Evolutionary conservation across 1,140 invertebrate genomes (phyloP), one percentile per base, ranked within the genome.

Genomic region (Drosophila malerkotliana): DNA sequence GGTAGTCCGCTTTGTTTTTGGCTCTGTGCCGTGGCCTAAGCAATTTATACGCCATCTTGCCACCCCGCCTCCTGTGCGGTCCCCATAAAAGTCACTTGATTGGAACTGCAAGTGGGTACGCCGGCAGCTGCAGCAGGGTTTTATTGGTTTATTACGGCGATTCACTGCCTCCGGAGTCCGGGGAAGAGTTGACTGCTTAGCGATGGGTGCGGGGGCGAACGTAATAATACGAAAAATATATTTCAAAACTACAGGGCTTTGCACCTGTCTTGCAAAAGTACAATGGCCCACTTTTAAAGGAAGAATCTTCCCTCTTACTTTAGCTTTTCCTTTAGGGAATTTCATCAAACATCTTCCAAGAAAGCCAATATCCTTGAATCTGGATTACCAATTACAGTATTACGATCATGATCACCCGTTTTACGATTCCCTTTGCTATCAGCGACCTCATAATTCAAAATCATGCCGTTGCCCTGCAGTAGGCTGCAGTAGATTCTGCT

Each of bases 71-170:
- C 34, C 34, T 37, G 34, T 12, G 34, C 34, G 63, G 51, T 63
- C 63, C 78, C 76, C 82, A 87, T 87, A 87, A 87, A 87, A 85
- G 64, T 82, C 78, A 87, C 83, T 87, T 87, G 75, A 87, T 87
- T 87, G 83, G 83, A 88, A 87, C 82, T 88, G 82, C 83, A 78
- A 82, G 78, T 87, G 71, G 78, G 58, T 69, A 62, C 58, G 28
- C 59, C 37, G 15, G 32, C 21, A 37, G 64, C 48, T 26, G 61
- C 24, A 32, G 66, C 52, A 49, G 30, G 32, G 18, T 87, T 87
- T 87, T 88, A 85, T 85, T 87, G 78, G 81, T 87, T 85, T 85
- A 87, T 85, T 85, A 85, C 81, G 78, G 74, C 81, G 75, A 77
- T 73, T 58, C 54, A 55, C 21, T 59, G 54, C 34, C 53, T 53